These are phyloP conservation scores for Sula dactylatra DNA, from an alignment of 2,113 vertebrate species.

Conservation along the genomic window DNA sequence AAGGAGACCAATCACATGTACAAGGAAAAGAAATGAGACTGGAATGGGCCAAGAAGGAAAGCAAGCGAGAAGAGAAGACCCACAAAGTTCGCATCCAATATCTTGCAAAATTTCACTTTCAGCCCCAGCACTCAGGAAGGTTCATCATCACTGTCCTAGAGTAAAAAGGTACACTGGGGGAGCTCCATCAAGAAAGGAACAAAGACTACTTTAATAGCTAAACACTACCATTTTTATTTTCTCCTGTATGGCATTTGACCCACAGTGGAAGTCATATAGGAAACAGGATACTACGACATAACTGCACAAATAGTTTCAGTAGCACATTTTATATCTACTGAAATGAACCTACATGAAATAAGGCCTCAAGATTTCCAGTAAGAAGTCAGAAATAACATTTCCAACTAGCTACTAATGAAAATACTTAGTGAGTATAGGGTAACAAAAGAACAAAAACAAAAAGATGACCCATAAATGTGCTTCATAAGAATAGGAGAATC, in stretches of 20 bases:
- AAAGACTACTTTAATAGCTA: background rate
- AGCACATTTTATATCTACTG: background rate
- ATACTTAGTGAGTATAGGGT: background rate
- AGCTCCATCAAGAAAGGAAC: background rate
- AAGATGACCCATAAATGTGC: background rate
- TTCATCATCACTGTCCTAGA: background rate
- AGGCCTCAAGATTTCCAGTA: background rate
- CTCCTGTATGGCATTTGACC: background rate
- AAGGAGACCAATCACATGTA: background rate
- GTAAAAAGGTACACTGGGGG: background rate
- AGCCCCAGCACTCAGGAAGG: background rate
- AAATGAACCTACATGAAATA: background rate
- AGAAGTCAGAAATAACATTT: background rate
- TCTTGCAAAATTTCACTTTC: background rate
- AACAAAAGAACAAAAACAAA: background rate
- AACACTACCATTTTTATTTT: background rate
- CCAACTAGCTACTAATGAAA: background rate
- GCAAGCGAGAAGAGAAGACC: background rate
- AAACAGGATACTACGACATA: background rate
- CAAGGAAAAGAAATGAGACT: background rate
- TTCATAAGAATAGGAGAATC: background rate
- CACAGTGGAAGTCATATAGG: background rate
- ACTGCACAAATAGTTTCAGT: background rate
- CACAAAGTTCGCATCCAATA: background rate
- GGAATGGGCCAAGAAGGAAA: background rate